Conservation (phyloP, 2,797 vertebrate species). For the Poecilia picta region DNA sequence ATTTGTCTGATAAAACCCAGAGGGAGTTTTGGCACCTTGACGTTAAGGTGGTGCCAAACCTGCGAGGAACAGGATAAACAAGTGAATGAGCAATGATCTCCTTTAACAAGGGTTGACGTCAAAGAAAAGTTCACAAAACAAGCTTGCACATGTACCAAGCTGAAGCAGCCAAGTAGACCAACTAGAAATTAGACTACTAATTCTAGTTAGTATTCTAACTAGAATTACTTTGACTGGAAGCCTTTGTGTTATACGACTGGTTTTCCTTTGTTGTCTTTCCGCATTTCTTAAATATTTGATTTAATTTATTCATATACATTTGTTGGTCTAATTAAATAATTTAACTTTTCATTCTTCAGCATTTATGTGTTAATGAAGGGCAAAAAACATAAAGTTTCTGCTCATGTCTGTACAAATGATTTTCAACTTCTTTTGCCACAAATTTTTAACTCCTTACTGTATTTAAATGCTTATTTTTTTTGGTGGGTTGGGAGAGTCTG, state of each 20-base stretch:
- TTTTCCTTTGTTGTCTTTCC: neutral
- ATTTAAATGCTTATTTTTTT: neutral
- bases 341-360: neutral
- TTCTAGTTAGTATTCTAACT: no score
- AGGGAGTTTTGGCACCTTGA: conserved; percentile 26
- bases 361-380: neutral
- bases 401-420: neutral
- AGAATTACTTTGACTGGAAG: no score
- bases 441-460: neutral
- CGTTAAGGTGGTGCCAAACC: conserved; percentile 47
- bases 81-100: conserved; percentile 25
- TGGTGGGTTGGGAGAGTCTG: neutral
- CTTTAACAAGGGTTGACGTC: neutral
- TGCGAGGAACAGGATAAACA: conserved; percentile 58
- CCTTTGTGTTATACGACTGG: neutral
- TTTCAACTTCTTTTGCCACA: neutral
- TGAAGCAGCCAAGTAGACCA: neutral
- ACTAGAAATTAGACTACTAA: neutral
- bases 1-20: conserved; percentile 51
- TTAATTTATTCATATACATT: neutral
- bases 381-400: neutral
- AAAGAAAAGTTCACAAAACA: conserved; percentile 2
- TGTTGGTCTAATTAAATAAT: neutral
- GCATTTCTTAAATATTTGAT: neutral
- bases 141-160: conserved; percentile 5